Evolutionary conservation across 2,888 invertebrate species (phyloP), one percentile per base, ranked within the genome.

Genomic region (Dione vanillae): DNA sequence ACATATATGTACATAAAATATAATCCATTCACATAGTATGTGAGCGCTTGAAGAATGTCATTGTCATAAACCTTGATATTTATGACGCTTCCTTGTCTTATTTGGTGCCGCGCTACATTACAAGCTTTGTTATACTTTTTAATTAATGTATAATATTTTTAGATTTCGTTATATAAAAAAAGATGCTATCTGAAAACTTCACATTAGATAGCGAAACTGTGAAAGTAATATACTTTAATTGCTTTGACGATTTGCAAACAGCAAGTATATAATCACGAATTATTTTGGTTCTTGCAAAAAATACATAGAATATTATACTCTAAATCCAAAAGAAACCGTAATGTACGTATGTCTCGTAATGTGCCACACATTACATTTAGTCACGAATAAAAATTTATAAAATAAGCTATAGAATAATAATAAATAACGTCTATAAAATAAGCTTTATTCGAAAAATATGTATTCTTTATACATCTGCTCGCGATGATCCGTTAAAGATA

Each of bases 61-160:
- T 67, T 73, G 72, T 58, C 69, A 54, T 66, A 70, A 76, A 69
- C 76, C 76, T 76, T 76, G 71, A 74, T 72, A 54, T 68, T 65
- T 67, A 62, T 71, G 71, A 59, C 35, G 52, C 72, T 76, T 74
- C 74, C 76, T 76, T 41, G 62, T 72, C 72, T 69, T 59, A 59
- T 69, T 73, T 62, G 69, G 67, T 45, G 64, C 47, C 43, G 35
- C 37, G 64, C 65, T 16, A 58, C 70, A 70, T 70, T 65, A 61
- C 62, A 65, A 40, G 40, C 10, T 49, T 14, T 45, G 47, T 45
- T 37, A 19, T 52, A 68, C 45, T 54, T 45, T 41, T 19, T 19
- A 27, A 20, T 49, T 41, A 14, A 12, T 47, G 35, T 54, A 3
- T 3, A 16, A n/a, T 37, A n/a, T 58, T 49, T 66, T 65, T 27